Percentiles rank a stretch among this genome's conserved stretches.
These are phyloP conservation scores for Branchellion lobata DNA, from an alignment of 2,888 invertebrate species.

Conservation along the genomic window DNA sequence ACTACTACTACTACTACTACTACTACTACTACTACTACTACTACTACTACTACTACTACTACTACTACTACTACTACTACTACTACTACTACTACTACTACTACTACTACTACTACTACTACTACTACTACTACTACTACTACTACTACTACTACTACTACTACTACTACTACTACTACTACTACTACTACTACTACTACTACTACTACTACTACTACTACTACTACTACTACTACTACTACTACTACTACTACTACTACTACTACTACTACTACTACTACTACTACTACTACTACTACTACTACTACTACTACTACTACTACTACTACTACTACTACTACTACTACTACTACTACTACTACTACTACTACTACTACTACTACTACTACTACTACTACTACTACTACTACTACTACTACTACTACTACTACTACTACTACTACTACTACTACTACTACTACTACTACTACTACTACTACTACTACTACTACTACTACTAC, in stretches of 20 bases:
- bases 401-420: constrained; percentile 32
- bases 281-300: constrained; percentile 31
- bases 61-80: constrained; percentile 30
- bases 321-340: constrained; percentile 12
- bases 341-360: constrained; percentile 25
- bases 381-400: constrained; percentile 30
- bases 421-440: constrained; percentile 30
- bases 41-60: constrained; percentile 32
- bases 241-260: constrained; percentile 30
- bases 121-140: constrained; percentile 29
- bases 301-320: constrained; percentile 29
- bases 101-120: constrained; percentile 32
- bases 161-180: constrained; percentile 25
- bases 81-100: constrained; percentile 30
- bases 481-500: constrained; percentile 27
- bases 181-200: not conserved
- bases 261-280: constrained; percentile 30
- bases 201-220: constrained; percentile 29
- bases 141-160: constrained; percentile 19
- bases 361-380: constrained; percentile 1
- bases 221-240: constrained; percentile 32
- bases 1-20: not conserved
- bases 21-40: constrained; percentile 22
- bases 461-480: constrained; percentile 31
- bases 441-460: constrained; percentile 30